A percentile compares a stretch with the other conserved stretches of the same genome.
phyloP scores from a whole-genome alignment of 2,888 invertebrate genomes.

The Phytoseiulus persimilis region DNA sequence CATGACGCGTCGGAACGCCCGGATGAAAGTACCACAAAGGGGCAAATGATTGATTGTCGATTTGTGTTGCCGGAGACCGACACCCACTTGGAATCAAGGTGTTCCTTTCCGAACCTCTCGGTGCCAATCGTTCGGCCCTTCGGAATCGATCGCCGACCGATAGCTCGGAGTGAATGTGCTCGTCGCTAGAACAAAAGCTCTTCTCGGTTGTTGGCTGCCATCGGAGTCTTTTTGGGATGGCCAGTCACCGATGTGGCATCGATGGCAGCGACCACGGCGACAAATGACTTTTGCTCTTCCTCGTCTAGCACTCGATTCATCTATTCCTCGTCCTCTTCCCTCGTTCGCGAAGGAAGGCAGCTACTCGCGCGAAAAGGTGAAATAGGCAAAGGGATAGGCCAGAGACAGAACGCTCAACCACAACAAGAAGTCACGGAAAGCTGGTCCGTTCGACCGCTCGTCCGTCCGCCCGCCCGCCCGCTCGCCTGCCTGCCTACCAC shows the following conservation, averaged over 20 bases:
- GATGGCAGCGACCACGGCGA: background rate
- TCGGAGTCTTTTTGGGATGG: background rate
- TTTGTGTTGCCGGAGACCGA: no score
- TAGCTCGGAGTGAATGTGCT: background rate
- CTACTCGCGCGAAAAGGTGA: background rate
- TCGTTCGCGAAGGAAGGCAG: background rate
- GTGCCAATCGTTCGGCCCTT: background rate
- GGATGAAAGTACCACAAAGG: no score
- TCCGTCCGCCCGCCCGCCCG: no score
- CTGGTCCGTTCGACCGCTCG: no score
- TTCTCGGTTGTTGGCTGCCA: background rate
- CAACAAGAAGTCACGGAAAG: background rate
- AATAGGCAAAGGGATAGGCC: background rate
- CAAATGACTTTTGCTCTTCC: background rate
- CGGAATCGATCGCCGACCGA: background rate
- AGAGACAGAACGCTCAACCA: background rate
- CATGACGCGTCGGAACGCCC: background rate
- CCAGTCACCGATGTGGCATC: background rate
- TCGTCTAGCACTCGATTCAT: background rate
- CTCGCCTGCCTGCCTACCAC: background rate
- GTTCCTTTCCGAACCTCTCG: no score
- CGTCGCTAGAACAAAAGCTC: background rate
- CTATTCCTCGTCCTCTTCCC: background rate
- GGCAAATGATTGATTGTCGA: no score
- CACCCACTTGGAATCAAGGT: no score